A percentile compares a stretch with the other conserved stretches of the same genome.
Conservation (phyloP, 2,888 invertebrate genomes). For the Platycheirus rosarum region DNA sequence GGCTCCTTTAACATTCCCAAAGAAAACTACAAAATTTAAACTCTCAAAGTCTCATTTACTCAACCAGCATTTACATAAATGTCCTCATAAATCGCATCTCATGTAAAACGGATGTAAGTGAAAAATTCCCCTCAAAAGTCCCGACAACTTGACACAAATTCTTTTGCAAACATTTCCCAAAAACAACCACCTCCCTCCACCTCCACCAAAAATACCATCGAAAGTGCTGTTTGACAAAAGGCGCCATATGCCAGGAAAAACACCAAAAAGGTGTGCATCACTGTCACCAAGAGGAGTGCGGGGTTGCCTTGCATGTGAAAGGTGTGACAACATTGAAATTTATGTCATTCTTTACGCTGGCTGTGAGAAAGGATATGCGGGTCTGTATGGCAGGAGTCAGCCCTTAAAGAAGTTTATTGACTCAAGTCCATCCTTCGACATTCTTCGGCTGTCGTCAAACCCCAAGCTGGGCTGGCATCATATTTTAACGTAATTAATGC, state of each 20-base stretch:
- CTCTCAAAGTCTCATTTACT: no score
- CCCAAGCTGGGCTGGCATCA: conserved; percentile 60
- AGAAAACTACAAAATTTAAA: no score
- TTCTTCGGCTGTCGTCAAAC: background rate
- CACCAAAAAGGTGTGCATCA: conserved; percentile 67
- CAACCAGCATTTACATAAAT: conserved; percentile 8
- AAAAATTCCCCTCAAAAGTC: conserved; percentile 46
- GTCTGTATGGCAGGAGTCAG: background rate
- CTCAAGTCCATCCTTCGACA: conserved; percentile 17
- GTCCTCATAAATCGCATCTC: conserved; percentile 58
- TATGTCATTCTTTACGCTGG: conserved; percentile 58
- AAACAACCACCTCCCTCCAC: conserved; percentile 37
- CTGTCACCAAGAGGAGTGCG: conserved; percentile 39
- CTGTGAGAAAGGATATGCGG: background rate
- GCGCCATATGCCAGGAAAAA: conserved; percentile 21
- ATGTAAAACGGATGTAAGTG: conserved; percentile 45
- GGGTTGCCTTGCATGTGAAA: conserved; percentile 38
- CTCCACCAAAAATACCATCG: conserved; percentile 28
- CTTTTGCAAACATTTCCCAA: conserved; percentile 47
- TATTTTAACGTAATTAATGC: conserved; percentile 73
- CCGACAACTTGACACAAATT: conserved; percentile 56
- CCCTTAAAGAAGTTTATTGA: conserved; percentile 56
- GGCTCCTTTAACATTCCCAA: no score
- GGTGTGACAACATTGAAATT: conserved; percentile 70
- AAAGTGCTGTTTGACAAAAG: conserved; percentile 29